phyloP scores from a whole-genome alignment of 2,888 invertebrate species.

The Camponotus fellah region DNA sequence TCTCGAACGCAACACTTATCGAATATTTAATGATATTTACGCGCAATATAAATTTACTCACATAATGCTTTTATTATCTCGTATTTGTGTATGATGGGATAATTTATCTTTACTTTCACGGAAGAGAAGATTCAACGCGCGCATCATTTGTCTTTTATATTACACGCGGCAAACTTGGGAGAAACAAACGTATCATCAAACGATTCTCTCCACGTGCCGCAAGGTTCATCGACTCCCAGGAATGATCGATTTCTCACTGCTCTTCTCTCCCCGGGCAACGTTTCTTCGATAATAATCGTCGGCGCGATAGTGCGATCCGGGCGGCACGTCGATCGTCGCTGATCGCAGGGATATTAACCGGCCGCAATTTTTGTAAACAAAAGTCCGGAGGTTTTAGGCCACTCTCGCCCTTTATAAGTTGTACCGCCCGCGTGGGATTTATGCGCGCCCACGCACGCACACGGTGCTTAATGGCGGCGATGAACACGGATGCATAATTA shows the following conservation, averaged over 20 bases:
- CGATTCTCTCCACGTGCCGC: conserved; percentile 47
- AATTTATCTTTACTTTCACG: conserved; percentile 47
- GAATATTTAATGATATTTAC: conserved; percentile 32
- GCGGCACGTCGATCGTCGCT: conserved; percentile 35
- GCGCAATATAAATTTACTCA: neutral
- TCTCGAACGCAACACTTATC: neutral
- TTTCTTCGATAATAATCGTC: conserved; percentile 33
- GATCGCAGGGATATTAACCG: conserved; percentile 28
- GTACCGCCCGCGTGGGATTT: conserved; percentile 50
- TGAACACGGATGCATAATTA: conserved; percentile 82
- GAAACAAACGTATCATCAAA: conserved; percentile 49
- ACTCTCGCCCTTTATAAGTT: conserved; percentile 22
- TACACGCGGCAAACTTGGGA: conserved; percentile 23
- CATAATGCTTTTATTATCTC: conserved; percentile 19
- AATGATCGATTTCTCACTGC: conserved; percentile 46
- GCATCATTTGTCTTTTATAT: conserved; percentile 41
- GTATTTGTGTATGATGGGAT: conserved; percentile 1
- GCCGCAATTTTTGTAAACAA: conserved; percentile 48
- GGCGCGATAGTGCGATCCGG: conserved; percentile 33
- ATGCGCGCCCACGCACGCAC: conserved; percentile 51
- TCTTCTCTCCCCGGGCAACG: conserved; percentile 6
- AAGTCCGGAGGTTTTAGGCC: neutral
- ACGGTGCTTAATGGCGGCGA: conserved; percentile 78
- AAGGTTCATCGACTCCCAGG: conserved; percentile 39
- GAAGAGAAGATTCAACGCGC: conserved; percentile 36